phyloP scores from a whole-genome alignment of 2,888 invertebrate genomes.

The Hydriomena furcata region DNA sequence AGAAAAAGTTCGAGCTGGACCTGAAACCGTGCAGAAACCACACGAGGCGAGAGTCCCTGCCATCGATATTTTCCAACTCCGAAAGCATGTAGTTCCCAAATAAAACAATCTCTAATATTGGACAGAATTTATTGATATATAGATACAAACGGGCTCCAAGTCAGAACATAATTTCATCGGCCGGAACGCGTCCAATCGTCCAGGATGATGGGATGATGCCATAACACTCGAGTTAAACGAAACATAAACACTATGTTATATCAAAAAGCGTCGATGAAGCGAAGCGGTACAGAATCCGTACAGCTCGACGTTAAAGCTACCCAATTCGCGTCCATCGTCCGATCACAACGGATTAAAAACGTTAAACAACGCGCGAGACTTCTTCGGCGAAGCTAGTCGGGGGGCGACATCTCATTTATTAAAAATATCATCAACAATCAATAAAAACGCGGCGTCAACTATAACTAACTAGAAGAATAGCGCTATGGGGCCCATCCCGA shows the following conservation, averaged over 20 bases:
- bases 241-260: constrained; percentile 82
- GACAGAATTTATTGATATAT: constrained; percentile 80
- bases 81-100: constrained; percentile 41
- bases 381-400: constrained; percentile 32
- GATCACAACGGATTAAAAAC: constrained; percentile 58
- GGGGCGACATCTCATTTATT: constrained; percentile 7
- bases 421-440: constrained; percentile 21
- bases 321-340: constrained; percentile 50
- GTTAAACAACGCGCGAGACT: constrained; percentile 64
- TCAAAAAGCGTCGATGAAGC: constrained; percentile 68
- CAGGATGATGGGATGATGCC: constrained; percentile 40
- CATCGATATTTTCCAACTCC: constrained; percentile 50
- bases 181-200: constrained; percentile 39
- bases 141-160: constrained; percentile 71
- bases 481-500: constrained; percentile 8
- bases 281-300: constrained; percentile 49
- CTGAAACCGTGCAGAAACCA: constrained; percentile 35
- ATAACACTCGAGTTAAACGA: constrained; percentile 62
- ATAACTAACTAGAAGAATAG: constrained; percentile 20
- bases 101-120: constrained; percentile 61
- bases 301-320: constrained; percentile 63
- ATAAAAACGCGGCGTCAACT: constrained; percentile 23
- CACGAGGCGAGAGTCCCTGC: constrained; percentile 45
- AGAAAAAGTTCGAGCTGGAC: constrained; percentile 53
- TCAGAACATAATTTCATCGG: constrained; percentile 61